Percentiles rank a stretch among this genome's conserved stretches.
Conservation (phyloP, 2,797 vertebrate species). For the Megaceryle alcyon region DNA sequence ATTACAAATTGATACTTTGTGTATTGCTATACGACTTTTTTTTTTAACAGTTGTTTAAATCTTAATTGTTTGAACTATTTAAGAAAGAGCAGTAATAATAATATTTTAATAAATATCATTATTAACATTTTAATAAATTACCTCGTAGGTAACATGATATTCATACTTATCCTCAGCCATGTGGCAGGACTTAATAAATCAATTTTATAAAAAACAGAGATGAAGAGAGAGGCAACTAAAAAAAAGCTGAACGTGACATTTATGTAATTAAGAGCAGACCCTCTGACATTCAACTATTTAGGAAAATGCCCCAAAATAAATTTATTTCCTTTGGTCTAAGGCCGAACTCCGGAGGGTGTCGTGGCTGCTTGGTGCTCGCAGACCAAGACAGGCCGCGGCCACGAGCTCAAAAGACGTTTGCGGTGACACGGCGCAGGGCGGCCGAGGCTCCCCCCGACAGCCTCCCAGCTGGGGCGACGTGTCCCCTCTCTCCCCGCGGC, state of each 20-base stretch:
- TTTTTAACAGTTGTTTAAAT: not conserved
- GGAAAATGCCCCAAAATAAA: accelerated
- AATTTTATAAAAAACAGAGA: not conserved
- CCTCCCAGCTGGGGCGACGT: accelerated
- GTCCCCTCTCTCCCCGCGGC: not conserved
- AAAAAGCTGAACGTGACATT: too few relatives aligned
- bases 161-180: accelerated
- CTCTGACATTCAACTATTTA: not conserved
- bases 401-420: accelerated
- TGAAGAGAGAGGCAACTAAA: not conserved
- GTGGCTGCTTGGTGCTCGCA: accelerated
- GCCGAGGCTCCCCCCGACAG: not conserved
- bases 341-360: accelerated
- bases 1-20: not conserved
- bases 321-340: not conserved
- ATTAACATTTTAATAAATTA: not conserved
- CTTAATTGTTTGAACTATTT: not conserved
- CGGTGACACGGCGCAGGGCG: not conserved
- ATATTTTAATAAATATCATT: too few relatives aligned
- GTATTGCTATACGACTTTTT: not conserved
- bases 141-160: accelerated
- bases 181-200: not conserved
- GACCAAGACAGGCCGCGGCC: not conserved
- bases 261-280: too few relatives aligned
- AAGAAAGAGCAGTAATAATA: not conserved